Base-by-base conservation (phyloP, 64 coral and sea anemone genomes). In the Stichodactyla mertensii region DNA sequence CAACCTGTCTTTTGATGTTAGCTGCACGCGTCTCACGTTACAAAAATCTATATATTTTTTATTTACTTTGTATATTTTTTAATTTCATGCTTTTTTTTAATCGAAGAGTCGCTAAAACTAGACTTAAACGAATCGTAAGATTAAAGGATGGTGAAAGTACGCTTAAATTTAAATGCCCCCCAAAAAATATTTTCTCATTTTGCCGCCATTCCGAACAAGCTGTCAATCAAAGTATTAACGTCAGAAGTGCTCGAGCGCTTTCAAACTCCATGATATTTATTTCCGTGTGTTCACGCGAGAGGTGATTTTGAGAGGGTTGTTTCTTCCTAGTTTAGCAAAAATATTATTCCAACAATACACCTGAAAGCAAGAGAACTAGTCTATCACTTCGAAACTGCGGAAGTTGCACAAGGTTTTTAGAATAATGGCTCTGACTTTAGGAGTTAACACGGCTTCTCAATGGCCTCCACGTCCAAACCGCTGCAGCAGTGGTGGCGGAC, bases 401-500 rank as follows among this genome's bases (percentile, higher is more conserved):
- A 74, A 45, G 69, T 74, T 74, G n/a, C 36, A 26, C 27, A 45
- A 45, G 69, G 24, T 11, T 74, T n/a, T 74, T 53, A 18, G 19
- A 22, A 15, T 82, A 18, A 85, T 85, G 52, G 91, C 94, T 84
- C 87, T 97, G 85, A 90, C 94, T 67, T 70, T 97, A 87, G 91
- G 90, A n/a, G 80, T 92, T 78, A 97, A 92, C 52, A 86, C 86
- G 57, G 66, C 74, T 83, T 79, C 79, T 6, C 79, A 89, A 84
- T 92, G 90, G 10, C 92, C 92, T 16, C 92, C 58, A 31, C 78
- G 95, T 55, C 92, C 92, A 5, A 87, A 92, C 16, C 90, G 97
- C 16, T 92, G 91, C 31, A 95, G 93, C 83, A 92, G 90, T 79
- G 91, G 91, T 8, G 91, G 87, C 10, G 97, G 97, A 79, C 93